phyloP scores from a whole-genome alignment of 2,113 vertebrate species.

The Lepus europaeus region DNA sequence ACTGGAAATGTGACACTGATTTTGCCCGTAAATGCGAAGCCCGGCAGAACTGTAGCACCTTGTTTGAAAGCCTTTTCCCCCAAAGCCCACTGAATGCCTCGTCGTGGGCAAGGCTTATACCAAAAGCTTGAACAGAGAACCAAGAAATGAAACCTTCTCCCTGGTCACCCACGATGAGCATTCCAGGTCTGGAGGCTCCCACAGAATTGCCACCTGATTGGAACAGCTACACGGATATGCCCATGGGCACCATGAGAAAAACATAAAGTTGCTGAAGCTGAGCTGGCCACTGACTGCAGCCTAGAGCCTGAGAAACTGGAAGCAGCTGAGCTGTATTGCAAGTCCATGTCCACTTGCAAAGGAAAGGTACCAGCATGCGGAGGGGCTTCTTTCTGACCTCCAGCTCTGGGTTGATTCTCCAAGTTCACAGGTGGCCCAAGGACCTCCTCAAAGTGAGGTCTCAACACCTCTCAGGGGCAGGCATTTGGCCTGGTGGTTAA shows the following conservation, averaged over 20 bases:
- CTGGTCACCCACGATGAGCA: background rate
- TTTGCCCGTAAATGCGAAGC: background rate
- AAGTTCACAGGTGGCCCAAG: background rate
- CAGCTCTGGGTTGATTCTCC: background rate
- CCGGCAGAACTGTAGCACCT: slow-evolving; percentile 31
- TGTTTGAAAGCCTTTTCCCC: background rate
- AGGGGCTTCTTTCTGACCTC: background rate
- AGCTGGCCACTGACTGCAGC: background rate
- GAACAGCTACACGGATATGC: background rate
- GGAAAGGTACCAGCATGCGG: background rate
- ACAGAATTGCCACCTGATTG: background rate
- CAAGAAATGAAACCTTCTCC: background rate
- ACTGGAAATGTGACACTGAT: slow-evolving; percentile 17
- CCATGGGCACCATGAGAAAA: background rate
- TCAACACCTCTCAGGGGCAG: background rate
- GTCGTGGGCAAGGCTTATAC: background rate
- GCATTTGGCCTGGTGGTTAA: too few species aligned
- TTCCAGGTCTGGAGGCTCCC: background rate
- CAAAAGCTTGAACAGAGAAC: background rate
- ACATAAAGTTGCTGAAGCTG: background rate
- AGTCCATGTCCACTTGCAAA: background rate
- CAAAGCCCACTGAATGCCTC: background rate
- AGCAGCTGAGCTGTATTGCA: background rate
- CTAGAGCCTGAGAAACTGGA: background rate
- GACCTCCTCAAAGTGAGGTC: background rate